phyloP scores from a whole-genome alignment of 2,888 invertebrate species.

The Phasia obesa region DNA sequence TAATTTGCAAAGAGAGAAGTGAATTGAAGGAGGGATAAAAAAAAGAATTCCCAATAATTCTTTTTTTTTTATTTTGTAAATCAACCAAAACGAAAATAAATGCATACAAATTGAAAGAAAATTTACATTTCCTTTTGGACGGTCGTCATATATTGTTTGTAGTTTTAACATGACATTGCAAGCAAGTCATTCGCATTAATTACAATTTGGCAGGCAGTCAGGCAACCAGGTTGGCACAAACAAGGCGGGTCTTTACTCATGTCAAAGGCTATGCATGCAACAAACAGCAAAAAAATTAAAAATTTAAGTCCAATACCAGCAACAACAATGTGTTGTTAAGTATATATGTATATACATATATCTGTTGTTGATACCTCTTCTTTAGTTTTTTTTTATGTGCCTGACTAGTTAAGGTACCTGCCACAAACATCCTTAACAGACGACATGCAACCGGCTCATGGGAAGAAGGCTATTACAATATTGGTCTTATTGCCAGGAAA shows the following conservation, averaged over 20 bases:
- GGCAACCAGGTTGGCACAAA: conserved; percentile 64
- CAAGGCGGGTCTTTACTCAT: conserved; percentile 70
- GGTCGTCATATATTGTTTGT: conserved; percentile 65
- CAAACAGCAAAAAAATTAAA: conserved; percentile 23
- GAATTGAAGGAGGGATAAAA: conserved; percentile 10
- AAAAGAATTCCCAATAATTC: conserved; percentile 45
- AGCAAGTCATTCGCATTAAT: conserved; percentile 76
- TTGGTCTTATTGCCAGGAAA: conserved; percentile 45
- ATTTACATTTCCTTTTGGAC: conserved; percentile 65
- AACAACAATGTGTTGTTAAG: conserved; percentile 19
- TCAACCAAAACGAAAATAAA: conserved; percentile 40
- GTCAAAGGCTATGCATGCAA: conserved; percentile 65
- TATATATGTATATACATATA: not conserved
- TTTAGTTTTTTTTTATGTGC: conserved; percentile 38
- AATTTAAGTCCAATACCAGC: conserved; percentile 26
- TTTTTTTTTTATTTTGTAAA: conserved; percentile 17
- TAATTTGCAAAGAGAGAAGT: not conserved
- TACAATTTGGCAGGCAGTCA: conserved; percentile 75
- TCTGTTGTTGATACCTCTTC: conserved; percentile 22
- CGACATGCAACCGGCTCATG: conserved; percentile 39
- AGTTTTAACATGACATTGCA: conserved; percentile 71
- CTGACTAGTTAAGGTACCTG: conserved; percentile 53
- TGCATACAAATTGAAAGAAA: conserved; percentile 43
- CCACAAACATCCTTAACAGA: conserved; percentile 39
- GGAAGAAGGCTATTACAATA: conserved; percentile 31